Conservation (phyloP, 2,888 invertebrate genomes). For the Sphinx pinastri region DNA sequence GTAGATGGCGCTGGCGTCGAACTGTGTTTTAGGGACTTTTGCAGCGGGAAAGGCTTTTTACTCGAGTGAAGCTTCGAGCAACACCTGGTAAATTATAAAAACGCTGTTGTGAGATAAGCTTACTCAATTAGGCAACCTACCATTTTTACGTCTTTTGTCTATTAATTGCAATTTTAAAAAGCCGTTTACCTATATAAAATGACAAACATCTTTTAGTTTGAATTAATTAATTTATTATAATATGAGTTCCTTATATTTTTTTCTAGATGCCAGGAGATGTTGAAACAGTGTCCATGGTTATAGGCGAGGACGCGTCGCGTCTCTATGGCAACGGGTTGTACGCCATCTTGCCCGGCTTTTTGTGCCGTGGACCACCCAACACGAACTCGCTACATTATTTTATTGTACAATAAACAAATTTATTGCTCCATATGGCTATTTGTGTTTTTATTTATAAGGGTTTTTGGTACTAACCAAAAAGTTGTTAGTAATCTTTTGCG, state of each 20-base stretch:
- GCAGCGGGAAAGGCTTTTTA: too few species aligned
- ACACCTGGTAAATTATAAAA: too few species aligned
- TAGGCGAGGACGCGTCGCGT: constrained; percentile 45
- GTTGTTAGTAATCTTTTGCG: constrained; percentile 66
- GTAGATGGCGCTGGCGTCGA: too few species aligned
- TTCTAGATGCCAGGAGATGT: constrained; percentile 23
- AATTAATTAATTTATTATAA: not conserved
- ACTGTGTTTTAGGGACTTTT: too few species aligned
- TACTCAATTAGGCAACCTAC: too few species aligned
- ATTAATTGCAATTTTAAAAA: too few species aligned
- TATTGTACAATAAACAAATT: constrained; percentile 84
- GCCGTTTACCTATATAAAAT: too few species aligned
- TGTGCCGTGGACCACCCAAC: constrained; percentile 79
- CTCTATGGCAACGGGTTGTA: constrained; percentile 62
- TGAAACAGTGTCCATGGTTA: constrained; percentile 23
- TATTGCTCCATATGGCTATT: constrained; percentile 82
- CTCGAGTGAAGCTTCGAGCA: too few species aligned
- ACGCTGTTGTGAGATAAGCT: too few species aligned
- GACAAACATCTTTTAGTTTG: not conserved
- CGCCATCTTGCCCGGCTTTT: constrained; percentile 70
- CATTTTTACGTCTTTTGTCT: too few species aligned
- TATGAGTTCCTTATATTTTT: constrained; percentile 4
- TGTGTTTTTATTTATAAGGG: constrained; percentile 81
- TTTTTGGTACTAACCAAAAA: constrained; percentile 68
- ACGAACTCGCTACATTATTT: constrained; percentile 79